phyloP scores from a whole-genome alignment of 1,140 invertebrate species.

The Drosophila arizonae region DNA sequence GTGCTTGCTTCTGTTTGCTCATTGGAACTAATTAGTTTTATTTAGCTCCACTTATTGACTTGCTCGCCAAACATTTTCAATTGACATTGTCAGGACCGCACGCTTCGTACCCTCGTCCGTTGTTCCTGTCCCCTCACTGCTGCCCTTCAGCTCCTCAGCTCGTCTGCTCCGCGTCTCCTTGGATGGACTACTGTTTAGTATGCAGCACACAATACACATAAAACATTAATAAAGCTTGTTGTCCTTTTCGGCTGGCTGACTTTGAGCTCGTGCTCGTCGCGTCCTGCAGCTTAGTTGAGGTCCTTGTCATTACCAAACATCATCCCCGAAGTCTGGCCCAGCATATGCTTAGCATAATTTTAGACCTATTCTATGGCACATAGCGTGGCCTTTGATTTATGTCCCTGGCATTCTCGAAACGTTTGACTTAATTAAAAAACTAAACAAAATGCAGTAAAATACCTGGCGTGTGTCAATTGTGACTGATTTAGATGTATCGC shows the following conservation, averaged over 20 bases:
- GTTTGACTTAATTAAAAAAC: slow-evolving; percentile 66
- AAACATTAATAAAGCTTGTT: slow-evolving; percentile 81
- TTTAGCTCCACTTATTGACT: slow-evolving; percentile 70
- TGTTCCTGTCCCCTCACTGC: neutral
- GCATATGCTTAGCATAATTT: slow-evolving; percentile 81
- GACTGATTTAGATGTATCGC: neutral
- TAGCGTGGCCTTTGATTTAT: slow-evolving; percentile 69
- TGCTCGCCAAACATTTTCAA: slow-evolving; percentile 63
- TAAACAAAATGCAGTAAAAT: slow-evolving; percentile 4
- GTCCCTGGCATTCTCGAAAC: slow-evolving; percentile 54
- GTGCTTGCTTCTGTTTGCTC: slow-evolving; percentile 62
- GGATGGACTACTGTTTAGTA: slow-evolving; percentile 51
- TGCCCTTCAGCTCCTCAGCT: no score
- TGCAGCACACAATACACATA: slow-evolving; percentile 79
- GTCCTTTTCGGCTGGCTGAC: slow-evolving; percentile 70
- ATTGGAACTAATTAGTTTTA: slow-evolving; percentile 80
- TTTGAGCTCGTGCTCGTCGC: slow-evolving; percentile 7
- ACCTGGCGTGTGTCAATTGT: neutral
- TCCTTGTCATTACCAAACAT: slow-evolving; percentile 76
- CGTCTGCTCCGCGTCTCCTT: no score
- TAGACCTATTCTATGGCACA: slow-evolving; percentile 45
- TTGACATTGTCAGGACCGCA: slow-evolving; percentile 66
- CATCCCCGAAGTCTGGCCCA: slow-evolving; percentile 31
- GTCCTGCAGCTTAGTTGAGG: slow-evolving; percentile 29
- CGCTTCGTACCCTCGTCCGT: neutral